Evolutionary conservation across 2,113 vertebrate species (phyloP), one percentile per base, ranked within the genome.

Genomic region (Datnioides undecimradiatus): DNA sequence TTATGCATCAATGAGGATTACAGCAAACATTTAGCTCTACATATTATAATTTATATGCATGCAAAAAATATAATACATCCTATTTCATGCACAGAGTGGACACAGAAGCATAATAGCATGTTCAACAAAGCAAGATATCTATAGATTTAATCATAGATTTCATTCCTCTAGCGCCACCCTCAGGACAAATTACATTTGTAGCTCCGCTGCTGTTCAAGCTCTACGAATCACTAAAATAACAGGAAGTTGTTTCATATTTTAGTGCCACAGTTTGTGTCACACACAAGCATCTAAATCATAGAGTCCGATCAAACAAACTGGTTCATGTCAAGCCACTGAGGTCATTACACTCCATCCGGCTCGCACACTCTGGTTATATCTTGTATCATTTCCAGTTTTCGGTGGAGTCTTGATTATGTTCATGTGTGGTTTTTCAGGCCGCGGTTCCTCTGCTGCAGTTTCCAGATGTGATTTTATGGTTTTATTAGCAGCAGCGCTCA

Each of bases 391-490:
- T 51, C 73, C 80, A 82, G 63, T 43, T 25, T 62, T 71, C 64
- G 23, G 5, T 62, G 48, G 49, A 69, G 51, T 52, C 76, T 45
- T 67, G 48, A 71, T 77, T 73, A 66, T 68, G 38, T 43, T 63
- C 65, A 60, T 10, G 40, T 76, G 73, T 73, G 59, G 55, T 41
- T 73, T 73, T 73, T 82, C 33, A 77, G 69, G 12, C 60, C 68
- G 83, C 8, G 63, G 80, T 80, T 7, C 64, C 34, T n/a, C 38
- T 69, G 36, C 70, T 73, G 64, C 54, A 75, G 25, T 80, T 90
- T 82, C 83, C 74, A 87, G 85, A 87, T 82, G 77, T 76, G 76
- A 73, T 51, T 83, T 81, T 71, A 45, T 34, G 17, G n/a, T 77
- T 85, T 85, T 78, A 83, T 83, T 76, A 82, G 72, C 45, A 83